A percentile compares a stretch with the other conserved stretches of the same genome.
Conservation (phyloP, 2,888 invertebrate species). For the Geotrupes spiniger region DNA sequence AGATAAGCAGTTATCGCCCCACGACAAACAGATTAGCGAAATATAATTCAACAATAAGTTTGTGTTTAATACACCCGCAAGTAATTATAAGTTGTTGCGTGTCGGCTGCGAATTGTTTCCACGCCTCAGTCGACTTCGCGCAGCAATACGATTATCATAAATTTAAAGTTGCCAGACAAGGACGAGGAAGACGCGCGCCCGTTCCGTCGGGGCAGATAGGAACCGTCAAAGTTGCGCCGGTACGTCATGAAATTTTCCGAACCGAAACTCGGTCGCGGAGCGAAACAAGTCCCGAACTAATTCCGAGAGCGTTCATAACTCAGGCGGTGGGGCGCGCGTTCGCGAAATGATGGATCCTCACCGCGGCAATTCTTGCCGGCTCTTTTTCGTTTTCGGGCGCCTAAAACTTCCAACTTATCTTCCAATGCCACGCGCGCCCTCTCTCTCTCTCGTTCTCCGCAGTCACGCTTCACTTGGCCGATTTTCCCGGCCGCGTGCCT, state of each 20-base stretch:
- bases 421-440: not conserved
- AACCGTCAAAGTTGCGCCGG: constrained; percentile 14
- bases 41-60: too few relatives aligned
- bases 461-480: constrained; percentile 6
- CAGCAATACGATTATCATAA: constrained; percentile 5
- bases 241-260: constrained; percentile 13
- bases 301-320: constrained; percentile 10
- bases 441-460: not conserved
- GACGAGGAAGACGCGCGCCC: not conserved
- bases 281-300: constrained; percentile 15
- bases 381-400: constrained; percentile 1
- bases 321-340: too few relatives aligned
- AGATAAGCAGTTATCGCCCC: too few relatives aligned
- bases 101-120: not conserved
- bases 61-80: too few relatives aligned
- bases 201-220: constrained; percentile 8
- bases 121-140: not conserved
- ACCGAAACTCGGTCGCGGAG: not conserved
- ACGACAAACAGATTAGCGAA: too few relatives aligned
- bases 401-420: constrained; percentile 6
- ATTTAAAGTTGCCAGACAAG: constrained; percentile 2
- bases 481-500: constrained; percentile 3
- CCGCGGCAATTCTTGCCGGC: constrained; percentile 1
- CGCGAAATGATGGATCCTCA: constrained; percentile 17
- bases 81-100: constrained; percentile 6